Evolutionary conservation across 1,140 invertebrate species (phyloP), one percentile per base, ranked within the genome.

Genomic region (Drosophila prosaltans): DNA sequence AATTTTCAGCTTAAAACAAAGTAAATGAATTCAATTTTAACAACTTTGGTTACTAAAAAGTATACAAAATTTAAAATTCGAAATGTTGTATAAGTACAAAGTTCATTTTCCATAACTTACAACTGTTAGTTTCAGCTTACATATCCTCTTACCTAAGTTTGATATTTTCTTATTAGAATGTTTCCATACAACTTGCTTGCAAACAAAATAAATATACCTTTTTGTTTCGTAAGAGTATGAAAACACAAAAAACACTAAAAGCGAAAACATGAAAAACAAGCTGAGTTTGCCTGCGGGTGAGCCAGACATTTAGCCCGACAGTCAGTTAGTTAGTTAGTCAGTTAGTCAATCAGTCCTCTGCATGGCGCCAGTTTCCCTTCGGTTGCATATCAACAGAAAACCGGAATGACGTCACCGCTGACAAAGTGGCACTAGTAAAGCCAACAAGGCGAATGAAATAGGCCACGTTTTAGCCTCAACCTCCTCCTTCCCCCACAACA

Each of bases 371-470:
- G 30, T 59, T 59, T 39, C 3, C 32, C 57, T 9, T 59, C 28
- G 2, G 2, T 30, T 30, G 57, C 32, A 59, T 39, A 39, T 39
- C 30, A 39, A 51, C 24, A 51, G 16, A 5, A 51, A 36, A 51
- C 45, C 9, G 45, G n/a, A 59, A 39, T 59, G 57, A 59, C 57
- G 57, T 59, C 57, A 59, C n/a, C 55, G n/a, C 30, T 58, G 16
- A 58, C 30, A 58, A 58, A 58, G 55, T 32, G 57, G 11, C 57
- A 39, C 57, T 59, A 21, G 57, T 39, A 21, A 59, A 39, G 57
- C 30, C 57, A 59, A 59, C 57, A 59, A 21, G 57, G 57, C 28
- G 57, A 21, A 59, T 11, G 21, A 7, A 39, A 59, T 39, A 30
- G 32, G 30, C 32, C 45, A 26, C 7, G 45, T 32, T 58, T 58